These are phyloP conservation scores for Pteropus alecto DNA, from an alignment of 2,113 vertebrate species.

Conservation along the genomic window DNA sequence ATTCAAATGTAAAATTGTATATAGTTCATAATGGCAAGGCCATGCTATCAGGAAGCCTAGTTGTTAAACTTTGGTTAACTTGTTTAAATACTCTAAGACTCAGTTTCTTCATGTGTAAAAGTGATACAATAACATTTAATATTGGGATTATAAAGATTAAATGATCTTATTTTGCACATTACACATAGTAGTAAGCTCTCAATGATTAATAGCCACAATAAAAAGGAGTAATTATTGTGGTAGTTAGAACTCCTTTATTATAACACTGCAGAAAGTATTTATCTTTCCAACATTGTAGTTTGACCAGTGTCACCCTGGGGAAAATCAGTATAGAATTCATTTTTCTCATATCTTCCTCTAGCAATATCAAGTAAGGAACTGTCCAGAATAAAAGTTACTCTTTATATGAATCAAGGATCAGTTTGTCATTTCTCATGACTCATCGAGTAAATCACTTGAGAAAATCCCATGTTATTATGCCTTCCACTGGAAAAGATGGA, in stretches of 20 bases:
- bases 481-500: neutral
- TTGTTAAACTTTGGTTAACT: neutral
- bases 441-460: neutral
- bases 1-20: neutral
- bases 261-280: neutral
- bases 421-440: neutral
- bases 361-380: neutral
- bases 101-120: neutral
- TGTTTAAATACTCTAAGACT: neutral
- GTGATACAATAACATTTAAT: neutral
- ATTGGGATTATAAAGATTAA: neutral
- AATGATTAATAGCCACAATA: neutral
- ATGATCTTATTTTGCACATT: neutral
- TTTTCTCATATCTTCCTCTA: neutral
- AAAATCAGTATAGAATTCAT: neutral
- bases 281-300: neutral
- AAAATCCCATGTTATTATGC: neutral
- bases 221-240: neutral
- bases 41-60: neutral
- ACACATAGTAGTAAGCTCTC: neutral
- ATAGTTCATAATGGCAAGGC: neutral
- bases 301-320: neutral
- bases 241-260: neutral
- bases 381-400: neutral
- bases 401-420: neutral